Base-by-base conservation (phyloP, 1,140 invertebrate genomes). In the Triops cancriformis region DNA sequence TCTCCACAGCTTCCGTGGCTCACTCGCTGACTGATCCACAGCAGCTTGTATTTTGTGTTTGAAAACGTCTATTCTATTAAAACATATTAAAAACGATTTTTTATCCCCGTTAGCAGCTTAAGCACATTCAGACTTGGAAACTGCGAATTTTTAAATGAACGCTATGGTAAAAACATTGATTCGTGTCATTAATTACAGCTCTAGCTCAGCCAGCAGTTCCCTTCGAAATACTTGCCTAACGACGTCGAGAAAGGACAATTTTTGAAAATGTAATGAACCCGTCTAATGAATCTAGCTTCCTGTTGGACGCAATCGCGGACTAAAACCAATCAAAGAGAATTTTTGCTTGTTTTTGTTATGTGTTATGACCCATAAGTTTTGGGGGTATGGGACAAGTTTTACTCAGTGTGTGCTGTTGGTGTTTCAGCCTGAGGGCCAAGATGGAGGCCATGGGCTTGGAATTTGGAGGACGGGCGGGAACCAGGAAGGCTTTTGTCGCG, bases 1-100 rank as follows among this genome's bases (percentile, higher is more conserved):
- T 73, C 73, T 74, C 73, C 73, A 73, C 72, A 73, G 77, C 77
- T 42, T 78, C 77, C 51, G 51, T 23, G 51, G 51, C 23, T 64
- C 51, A 64, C 51, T 64, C 51, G 14, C 23, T 64, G 51, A 64
- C 51, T 64, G 51, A 64, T 23, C 51, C 14, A 23, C 23, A 64
- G 51, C 51, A 64, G 51, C 51, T 64, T 64, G 14, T 64, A 23
- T 64, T 64, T 64, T 64, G 51, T 37, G 31, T n/a, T 23, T 23
- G 51, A 64, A n/a, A 64, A 64, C 51, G 31, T 37, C 31, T 37
- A 37, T 37, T 37, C 31, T 37, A 7, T 64, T 7, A 14, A 64
- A 64, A 64, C 14, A 64, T n/a, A 9, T 18, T 6, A n/a, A 23
- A 1, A 64, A 64, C 14, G 51, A 64, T 64, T 64, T 23, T 45